These are phyloP conservation scores for Odiellus spinosus DNA, from an alignment of 2,888 invertebrate genomes.

Conservation along the genomic window DNA sequence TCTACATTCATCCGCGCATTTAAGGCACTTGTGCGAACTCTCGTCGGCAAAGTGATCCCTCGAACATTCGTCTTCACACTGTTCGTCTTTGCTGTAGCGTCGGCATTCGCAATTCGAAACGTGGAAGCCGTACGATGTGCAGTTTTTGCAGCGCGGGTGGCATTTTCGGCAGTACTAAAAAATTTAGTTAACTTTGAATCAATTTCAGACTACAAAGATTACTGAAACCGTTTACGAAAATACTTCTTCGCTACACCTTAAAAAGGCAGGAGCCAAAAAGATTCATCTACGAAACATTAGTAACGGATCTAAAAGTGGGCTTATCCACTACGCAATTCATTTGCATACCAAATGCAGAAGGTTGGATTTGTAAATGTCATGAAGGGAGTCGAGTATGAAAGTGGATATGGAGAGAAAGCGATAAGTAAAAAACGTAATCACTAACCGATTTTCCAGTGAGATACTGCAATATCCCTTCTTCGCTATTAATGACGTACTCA, in stretches of 20 bases:
- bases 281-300: too few species aligned
- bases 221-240: too few species aligned
- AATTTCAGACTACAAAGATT: too few species aligned
- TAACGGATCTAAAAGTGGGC: too few species aligned
- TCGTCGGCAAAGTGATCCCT: constrained; percentile 67
- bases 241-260: too few species aligned
- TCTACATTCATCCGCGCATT: constrained; percentile 64
- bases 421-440: neutral
- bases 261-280: too few species aligned
- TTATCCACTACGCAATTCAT: too few species aligned
- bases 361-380: too few species aligned
- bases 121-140: constrained; percentile 75
- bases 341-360: too few species aligned
- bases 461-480: constrained; percentile 51
- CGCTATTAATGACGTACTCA: constrained; percentile 54
- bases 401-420: neutral
- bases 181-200: too few species aligned
- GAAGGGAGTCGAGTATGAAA: too few species aligned
- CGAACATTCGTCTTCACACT: constrained; percentile 79
- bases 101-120: constrained; percentile 63
- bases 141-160: constrained; percentile 71
- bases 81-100: constrained; percentile 63
- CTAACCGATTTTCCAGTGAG: constrained; percentile 36
- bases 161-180: constrained; percentile 64
- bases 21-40: constrained; percentile 49